A percentile compares a stretch with the other conserved stretches of the same genome.
Evolutionary conservation across 2,113 vertebrate species (phyloP).

Genomic region (Scortum barcoo): DNA sequence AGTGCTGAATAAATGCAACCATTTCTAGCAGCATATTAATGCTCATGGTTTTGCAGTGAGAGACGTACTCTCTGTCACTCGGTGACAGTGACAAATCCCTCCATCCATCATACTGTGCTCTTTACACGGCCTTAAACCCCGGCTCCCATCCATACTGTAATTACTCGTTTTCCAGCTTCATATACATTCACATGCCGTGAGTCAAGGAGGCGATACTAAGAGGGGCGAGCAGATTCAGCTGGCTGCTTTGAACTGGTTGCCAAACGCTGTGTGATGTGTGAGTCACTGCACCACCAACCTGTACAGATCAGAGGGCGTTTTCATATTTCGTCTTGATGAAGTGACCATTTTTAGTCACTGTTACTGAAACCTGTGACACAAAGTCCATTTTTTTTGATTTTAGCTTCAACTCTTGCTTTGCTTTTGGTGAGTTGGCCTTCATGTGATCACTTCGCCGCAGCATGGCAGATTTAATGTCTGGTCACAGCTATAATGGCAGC

Average conservation of each 20-base stretch:
- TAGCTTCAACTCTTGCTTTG: neutral
- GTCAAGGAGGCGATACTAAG: neutral
- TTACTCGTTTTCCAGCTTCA: slow-evolving; percentile 31
- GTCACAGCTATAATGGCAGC: neutral
- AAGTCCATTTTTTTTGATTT: neutral
- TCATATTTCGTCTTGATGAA: slow-evolving; percentile 9
- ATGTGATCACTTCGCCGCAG: neutral
- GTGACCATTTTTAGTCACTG: neutral
- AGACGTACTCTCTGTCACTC: too few species aligned
- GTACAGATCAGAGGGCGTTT: slow-evolving; percentile 17
- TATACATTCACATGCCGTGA: slow-evolving; percentile 15
- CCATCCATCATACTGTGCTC: neutral
- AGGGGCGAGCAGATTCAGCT: neutral
- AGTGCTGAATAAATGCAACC: too few species aligned
- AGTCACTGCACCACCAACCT: slow-evolving; percentile 22
- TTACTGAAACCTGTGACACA: neutral
- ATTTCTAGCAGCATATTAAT: neutral
- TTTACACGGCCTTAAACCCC: slow-evolving; percentile 7
- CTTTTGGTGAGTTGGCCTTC: neutral
- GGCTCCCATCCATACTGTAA: slow-evolving; percentile 31
- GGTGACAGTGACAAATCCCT: slow-evolving; percentile 26
- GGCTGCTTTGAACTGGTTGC: slow-evolving; percentile 39
- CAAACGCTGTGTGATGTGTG: slow-evolving; percentile 32
- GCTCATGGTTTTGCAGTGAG: neutral
- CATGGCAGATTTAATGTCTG: neutral